Percentiles rank a stretch among this genome's conserved stretches.
These are phyloP conservation scores for Hirtodrosophila cameraria DNA, from an alignment of 2,888 invertebrate genomes.

Conservation along the genomic window DNA sequence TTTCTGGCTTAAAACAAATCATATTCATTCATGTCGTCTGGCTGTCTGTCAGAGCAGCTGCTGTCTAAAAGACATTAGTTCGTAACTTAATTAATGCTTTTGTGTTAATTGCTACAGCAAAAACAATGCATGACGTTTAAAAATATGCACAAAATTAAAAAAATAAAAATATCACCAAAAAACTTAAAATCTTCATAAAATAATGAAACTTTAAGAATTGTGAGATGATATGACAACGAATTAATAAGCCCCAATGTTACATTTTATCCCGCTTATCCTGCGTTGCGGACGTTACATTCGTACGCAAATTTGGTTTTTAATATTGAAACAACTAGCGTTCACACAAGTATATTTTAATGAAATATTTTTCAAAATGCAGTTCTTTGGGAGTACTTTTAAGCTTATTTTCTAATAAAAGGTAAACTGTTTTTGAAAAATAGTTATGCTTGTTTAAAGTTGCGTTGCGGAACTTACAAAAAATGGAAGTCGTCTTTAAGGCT, in stretches of 20 bases:
- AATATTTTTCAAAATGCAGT: no score
- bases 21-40: constrained; percentile 73
- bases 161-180: constrained; percentile 14
- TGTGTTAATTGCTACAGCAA: constrained; percentile 68
- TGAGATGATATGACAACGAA: constrained; percentile 15
- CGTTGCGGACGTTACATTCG: no score
- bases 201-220: constrained; percentile 23
- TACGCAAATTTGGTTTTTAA: no score
- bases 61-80: constrained; percentile 73
- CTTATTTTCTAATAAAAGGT: no score
- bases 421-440: no score
- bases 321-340: no score
- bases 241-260: background rate
- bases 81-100: constrained; percentile 77
- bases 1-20: constrained; percentile 34
- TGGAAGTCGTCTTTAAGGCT: no score
- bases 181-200: constrained; percentile 16
- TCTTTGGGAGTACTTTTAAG: no score
- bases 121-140: constrained; percentile 34
- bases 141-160: constrained; percentile 13
- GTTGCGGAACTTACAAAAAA: no score
- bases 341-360: no score
- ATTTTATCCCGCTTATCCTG: no score
- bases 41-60: constrained; percentile 69
- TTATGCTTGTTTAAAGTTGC: no score